These are phyloP conservation scores for Sinosuthora webbiana DNA, from an alignment of 2,113 vertebrate genomes.

Conservation along the genomic window DNA sequence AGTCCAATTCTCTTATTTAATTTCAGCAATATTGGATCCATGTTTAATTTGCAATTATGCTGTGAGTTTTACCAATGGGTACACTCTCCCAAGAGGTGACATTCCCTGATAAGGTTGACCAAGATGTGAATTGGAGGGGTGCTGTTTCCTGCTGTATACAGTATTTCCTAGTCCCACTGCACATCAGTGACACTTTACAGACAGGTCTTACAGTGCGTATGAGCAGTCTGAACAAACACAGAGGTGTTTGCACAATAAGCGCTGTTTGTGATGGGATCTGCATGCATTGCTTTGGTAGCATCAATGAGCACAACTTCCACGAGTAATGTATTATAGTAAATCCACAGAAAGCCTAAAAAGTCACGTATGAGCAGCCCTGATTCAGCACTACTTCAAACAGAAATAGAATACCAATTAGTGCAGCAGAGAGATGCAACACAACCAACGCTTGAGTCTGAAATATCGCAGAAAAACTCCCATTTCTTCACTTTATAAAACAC, in stretches of 20 bases:
- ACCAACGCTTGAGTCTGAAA: not conserved
- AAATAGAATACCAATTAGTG: not conserved
- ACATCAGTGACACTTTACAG: not conserved
- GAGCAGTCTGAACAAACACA: not conserved
- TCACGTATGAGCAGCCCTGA: not conserved
- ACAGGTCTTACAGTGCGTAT: fast-evolving
- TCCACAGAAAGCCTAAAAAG: not conserved
- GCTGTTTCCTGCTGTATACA: not conserved
- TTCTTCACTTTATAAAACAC: not conserved
- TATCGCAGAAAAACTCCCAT: not conserved
- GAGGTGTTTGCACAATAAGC: not conserved
- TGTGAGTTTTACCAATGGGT: not conserved
- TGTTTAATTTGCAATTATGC: fast-evolving
- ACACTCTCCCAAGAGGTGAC: not conserved
- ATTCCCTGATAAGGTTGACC: not conserved
- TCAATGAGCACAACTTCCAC: not conserved
- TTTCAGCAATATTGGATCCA: not conserved
- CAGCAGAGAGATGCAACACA: not conserved
- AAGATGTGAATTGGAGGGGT: not conserved
- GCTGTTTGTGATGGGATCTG: not conserved
- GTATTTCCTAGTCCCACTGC: not conserved
- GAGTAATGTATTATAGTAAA: not conserved
- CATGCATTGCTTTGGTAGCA: not conserved
- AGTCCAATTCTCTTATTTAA: not conserved
- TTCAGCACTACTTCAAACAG: not conserved